Evolutionary conservation across 2,888 invertebrate species (phyloP), one percentile per base, ranked within the genome.

Genomic region (Xanthorhoe spadicearia): DNA sequence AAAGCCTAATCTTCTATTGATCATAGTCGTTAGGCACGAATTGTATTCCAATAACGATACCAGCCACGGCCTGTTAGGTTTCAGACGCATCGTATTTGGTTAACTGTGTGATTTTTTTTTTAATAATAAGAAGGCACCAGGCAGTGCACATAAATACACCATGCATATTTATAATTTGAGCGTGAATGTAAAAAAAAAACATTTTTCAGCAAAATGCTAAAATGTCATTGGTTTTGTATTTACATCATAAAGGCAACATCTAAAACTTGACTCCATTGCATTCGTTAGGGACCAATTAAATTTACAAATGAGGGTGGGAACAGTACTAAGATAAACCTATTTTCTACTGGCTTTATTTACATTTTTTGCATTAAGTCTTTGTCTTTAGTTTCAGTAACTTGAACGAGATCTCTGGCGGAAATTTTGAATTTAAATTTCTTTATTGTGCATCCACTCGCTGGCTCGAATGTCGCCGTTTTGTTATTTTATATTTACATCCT

Each of bases 221-320:
- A 57, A 60, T 49, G 23, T 13, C 32, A 18, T 64, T 56, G 50
- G 49, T 35, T 56, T 13, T 17, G 23, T 19, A 59, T 65, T 65
- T 61, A 43, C 65, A 65, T 65, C 17, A 57, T 52, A 65, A 65
- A 65, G 56, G 50, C 49, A 13, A 19, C 7, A 65, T 65, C 60
- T 61, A 56, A 65, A 65, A 61, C 56, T 61, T 61, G 60, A 55
- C 51, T 60, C 48, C 64, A 38, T 65, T 61, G 60, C 65, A 65
- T 65, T 65, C 60, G 56, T 61, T 65, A 52, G 32, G 18, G 23
- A 13, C 32, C 65, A 61, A 61, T 65, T 65, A 65, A 61, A 56
- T 52, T 60, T 56, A 55, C 54, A 60, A 65, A 65, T 60, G 56
- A 65, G 18, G 53, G 48, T 3, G 52, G 43, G 43, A n/a, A 46